Conservation (phyloP, 92 coral and sea anemone species). For the Paragorgia papillata region DNA sequence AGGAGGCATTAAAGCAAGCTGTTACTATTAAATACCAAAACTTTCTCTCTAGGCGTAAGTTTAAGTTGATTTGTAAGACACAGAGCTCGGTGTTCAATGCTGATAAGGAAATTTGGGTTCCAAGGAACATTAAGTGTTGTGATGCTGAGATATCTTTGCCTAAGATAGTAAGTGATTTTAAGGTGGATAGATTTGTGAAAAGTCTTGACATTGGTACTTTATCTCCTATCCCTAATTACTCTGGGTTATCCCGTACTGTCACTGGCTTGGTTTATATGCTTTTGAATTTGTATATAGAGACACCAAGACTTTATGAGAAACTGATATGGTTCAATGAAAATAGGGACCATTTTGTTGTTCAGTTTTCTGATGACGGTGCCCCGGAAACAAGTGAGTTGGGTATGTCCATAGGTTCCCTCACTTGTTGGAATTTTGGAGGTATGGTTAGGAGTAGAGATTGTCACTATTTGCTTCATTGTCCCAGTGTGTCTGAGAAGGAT, state of each 20-base stretch:
- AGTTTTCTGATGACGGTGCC: too few species aligned
- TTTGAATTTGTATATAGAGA: not conserved
- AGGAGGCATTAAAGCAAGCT: conserved; percentile 46
- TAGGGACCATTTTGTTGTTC: too few species aligned
- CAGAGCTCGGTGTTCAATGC: conserved; percentile 57
- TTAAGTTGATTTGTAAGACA: conserved; percentile 54
- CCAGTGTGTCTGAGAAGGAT: conserved; percentile 58
- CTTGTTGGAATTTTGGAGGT: conserved; percentile 50
- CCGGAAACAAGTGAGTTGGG: too few species aligned
- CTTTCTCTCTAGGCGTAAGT: conserved; percentile 51
- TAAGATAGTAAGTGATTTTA: conserved; percentile 26
- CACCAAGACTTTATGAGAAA: not conserved
- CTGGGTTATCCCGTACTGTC: conserved; percentile 58
- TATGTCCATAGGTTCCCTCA: conserved; percentile 55
- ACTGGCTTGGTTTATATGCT: conserved; percentile 20
- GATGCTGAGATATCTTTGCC: conserved; percentile 49
- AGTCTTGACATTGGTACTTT: conserved; percentile 55
- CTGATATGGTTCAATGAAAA: conserved; percentile 35
- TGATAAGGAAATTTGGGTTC: conserved; percentile 55
- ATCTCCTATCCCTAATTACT: conserved; percentile 39
- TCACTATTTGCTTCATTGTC: conserved; percentile 24
- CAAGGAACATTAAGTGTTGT: conserved; percentile 53
- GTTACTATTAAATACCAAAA: too few species aligned
- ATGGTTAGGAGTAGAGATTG: conserved; percentile 11
- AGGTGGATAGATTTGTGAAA: conserved; percentile 56